Evolutionary conservation across 2,888 invertebrate genomes (phyloP).

Genomic region (Pseudolycoriella hygida): DNA sequence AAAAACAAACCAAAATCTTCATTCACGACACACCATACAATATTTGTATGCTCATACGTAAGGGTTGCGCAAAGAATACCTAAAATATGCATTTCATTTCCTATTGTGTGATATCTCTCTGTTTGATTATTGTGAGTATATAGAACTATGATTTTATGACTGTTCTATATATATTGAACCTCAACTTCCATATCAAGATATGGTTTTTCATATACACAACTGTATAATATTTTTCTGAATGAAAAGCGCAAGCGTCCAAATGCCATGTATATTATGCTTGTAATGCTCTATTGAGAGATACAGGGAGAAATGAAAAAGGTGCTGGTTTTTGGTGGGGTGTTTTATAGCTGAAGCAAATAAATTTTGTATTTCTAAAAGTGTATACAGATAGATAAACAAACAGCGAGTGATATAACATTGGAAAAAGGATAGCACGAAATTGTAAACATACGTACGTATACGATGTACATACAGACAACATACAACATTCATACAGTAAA

Average conservation of each 20-base stretch:
- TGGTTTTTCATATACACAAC: background rate
- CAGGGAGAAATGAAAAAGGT: background rate
- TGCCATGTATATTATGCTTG: background rate
- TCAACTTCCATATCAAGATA: background rate
- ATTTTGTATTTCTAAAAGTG: background rate
- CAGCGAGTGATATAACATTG: background rate
- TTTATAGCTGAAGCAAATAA: background rate
- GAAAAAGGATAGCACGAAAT: too few relatives aligned
- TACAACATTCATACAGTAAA: background rate
- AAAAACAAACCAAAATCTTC: background rate
- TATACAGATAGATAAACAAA: background rate
- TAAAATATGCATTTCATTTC: background rate
- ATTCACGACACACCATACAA: background rate
- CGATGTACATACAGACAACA: background rate
- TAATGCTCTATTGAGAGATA: too few relatives aligned
- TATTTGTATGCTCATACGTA: too few relatives aligned
- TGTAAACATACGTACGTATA: background rate
- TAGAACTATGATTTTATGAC: too few relatives aligned
- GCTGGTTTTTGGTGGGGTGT: background rate
- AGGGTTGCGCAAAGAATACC: background rate
- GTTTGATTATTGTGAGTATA: too few relatives aligned
- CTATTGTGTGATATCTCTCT: background rate
- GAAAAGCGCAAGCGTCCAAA: background rate
- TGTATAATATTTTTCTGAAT: slow-evolving; percentile 1
- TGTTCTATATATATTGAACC: too few relatives aligned